Percentiles rank a stretch among this genome's conserved stretches.
These are phyloP conservation scores for Anomalospiza imberbis DNA, from an alignment of 2,797 vertebrate species.

Conservation along the genomic window DNA sequence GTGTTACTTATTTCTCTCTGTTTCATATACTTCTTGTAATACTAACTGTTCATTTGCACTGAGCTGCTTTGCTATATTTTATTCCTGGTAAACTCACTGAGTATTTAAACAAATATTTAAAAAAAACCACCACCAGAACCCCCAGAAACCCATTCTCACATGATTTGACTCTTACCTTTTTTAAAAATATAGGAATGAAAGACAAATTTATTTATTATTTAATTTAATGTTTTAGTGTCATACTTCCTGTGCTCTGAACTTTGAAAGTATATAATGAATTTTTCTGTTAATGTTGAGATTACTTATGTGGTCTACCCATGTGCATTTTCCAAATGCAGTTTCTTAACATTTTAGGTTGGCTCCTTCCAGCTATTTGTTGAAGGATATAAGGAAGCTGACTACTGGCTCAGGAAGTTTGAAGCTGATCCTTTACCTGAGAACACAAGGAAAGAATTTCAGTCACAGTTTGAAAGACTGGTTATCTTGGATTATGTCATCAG, in stretches of 20 bases:
- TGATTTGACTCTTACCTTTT: neutral
- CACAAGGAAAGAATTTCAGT: constrained; percentile 95
- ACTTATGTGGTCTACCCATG: neutral
- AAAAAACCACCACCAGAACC: neutral
- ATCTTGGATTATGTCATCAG: constrained; percentile 95
- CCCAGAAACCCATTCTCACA: neutral
- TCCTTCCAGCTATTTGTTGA: constrained; percentile 98
- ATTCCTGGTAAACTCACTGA: neutral
- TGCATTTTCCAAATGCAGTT: constrained; percentile 36
- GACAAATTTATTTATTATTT: neutral
- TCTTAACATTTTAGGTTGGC: constrained; percentile 83
- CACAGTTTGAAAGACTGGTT: constrained; percentile 93
- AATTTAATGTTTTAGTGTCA: neutral
- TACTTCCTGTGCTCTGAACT: neutral
- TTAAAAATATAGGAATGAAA: neutral
- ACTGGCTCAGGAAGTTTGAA: constrained; percentile 96
- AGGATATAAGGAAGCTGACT: constrained; percentile 92
- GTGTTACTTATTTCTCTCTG: neutral
- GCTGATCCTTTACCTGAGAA: constrained; percentile 95
- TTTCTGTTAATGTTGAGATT: neutral
- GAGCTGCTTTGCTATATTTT: neutral
- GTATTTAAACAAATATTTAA: neutral
- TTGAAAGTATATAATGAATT: neutral
- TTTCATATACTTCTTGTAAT: neutral
- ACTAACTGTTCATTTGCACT: neutral